Conservation (phyloP, 2,113 vertebrate genomes). For the Petromus typicus region DNA sequence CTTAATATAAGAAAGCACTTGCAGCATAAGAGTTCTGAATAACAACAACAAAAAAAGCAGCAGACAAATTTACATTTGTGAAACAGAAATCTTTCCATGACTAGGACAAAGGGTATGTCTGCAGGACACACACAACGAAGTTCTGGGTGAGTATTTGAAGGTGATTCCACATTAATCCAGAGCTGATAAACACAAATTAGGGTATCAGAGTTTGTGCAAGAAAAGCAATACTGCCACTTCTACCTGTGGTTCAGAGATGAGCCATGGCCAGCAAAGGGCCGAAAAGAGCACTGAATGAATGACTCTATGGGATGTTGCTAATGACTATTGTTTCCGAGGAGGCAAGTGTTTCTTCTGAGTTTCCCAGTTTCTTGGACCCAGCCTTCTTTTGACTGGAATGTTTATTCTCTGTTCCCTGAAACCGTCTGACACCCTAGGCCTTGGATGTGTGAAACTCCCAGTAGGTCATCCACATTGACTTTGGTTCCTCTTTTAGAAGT, state of each 20-base stretch:
- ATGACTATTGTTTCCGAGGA: not conserved
- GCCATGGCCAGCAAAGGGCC: not conserved
- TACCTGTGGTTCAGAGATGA: not conserved
- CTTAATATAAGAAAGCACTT: slow-evolving; percentile 9
- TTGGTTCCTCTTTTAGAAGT: not conserved
- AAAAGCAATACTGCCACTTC: not conserved
- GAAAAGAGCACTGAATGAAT: not conserved
- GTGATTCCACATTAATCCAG: not conserved
- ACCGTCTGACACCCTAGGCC: not conserved
- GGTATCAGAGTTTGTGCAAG: not conserved
- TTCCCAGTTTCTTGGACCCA: not conserved
- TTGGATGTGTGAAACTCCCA: not conserved
- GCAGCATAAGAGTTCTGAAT: not conserved
- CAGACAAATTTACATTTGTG: not conserved
- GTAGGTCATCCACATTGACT: not conserved
- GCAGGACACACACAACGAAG: not conserved
- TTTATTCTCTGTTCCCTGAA: not conserved
- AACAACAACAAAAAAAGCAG: not conserved
- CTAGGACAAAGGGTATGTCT: not conserved
- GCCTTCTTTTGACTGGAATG: not conserved
- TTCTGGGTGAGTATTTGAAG: not conserved
- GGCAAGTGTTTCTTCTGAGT: not conserved
- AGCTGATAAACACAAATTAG: not conserved
- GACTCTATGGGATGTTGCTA: not conserved
- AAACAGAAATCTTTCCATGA: slow-evolving; percentile 5